A percentile compares a stretch with the other conserved stretches of the same genome.
Evolutionary conservation across 2,797 vertebrate species (phyloP).

Genomic region (Adelosebastes latens): DNA sequence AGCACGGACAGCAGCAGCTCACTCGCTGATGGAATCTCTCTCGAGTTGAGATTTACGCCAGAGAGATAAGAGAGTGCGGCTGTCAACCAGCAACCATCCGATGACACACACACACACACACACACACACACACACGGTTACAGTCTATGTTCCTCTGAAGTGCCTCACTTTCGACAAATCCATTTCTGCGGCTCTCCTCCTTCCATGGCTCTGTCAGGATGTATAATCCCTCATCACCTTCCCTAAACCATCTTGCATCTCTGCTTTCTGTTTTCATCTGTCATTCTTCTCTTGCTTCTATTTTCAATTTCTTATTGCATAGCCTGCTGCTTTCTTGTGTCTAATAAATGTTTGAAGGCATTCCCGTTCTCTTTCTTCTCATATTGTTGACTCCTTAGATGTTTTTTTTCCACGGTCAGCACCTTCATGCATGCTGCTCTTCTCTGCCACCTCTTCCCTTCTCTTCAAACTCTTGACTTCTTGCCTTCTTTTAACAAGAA

Average conservation of each 20-base stretch:
- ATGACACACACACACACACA: background rate
- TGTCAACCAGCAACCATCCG: conserved; percentile 52
- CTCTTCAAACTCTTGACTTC: conserved; percentile 39
- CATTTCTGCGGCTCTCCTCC: conserved; percentile 47
- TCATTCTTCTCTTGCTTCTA: background rate
- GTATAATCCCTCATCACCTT: conserved; percentile 69
- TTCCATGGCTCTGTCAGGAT: conserved; percentile 60
- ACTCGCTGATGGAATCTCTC: conserved; percentile 58
- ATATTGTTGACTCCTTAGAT: background rate
- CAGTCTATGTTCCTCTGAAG: conserved; percentile 46
- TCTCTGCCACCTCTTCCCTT: conserved; percentile 6
- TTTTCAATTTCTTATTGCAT: conserved; percentile 22
- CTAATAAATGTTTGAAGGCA: conserved; percentile 1
- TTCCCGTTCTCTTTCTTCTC: background rate
- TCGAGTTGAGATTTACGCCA: conserved; percentile 53
- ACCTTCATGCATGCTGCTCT: background rate
- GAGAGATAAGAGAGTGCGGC: conserved; percentile 57
- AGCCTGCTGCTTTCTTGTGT: background rate
- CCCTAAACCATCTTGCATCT: conserved; percentile 52
- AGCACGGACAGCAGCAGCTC: conserved; percentile 23
- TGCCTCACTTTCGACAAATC: conserved; percentile 64
- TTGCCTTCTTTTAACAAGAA: conserved; percentile 37
- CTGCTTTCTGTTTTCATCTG: conserved; percentile 45
- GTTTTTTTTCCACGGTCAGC: conserved; percentile 26
- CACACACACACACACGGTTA: conserved; percentile 2